Evolutionary conservation across 2,888 invertebrate genomes (phyloP).

Genomic region (Tortrix viridana): DNA sequence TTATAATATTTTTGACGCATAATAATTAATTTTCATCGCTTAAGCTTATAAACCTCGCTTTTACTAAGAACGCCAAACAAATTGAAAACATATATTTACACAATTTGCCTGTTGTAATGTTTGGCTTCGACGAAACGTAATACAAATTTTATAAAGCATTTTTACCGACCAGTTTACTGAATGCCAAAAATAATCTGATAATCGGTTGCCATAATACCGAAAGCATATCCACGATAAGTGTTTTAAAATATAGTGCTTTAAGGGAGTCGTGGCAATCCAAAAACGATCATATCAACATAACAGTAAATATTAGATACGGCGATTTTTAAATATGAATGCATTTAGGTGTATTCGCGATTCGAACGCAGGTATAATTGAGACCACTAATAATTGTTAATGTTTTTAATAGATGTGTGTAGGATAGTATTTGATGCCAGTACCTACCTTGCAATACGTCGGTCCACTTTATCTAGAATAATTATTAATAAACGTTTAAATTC

Average conservation of each 20-base stretch:
- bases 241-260: conserved; percentile 27
- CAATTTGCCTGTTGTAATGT: conserved; percentile 9
- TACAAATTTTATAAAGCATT: conserved; percentile 33
- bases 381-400: conserved; percentile 53
- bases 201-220: conserved; percentile 12
- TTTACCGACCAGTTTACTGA: conserved; percentile 11
- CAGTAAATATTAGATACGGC: conserved; percentile 41
- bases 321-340: conserved; percentile 54
- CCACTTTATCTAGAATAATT: conserved; percentile 18
- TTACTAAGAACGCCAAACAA: conserved; percentile 4
- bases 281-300: conserved; percentile 57
- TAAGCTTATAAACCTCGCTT: conserved; percentile 12
- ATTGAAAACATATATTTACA: conserved; percentile 2
- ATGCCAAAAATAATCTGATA: conserved; percentile 19
- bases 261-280: conserved; percentile 57
- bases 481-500: conserved; percentile 2
- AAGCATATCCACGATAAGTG: conserved; percentile 25
- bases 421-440: conserved; percentile 59
- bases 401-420: conserved; percentile 60
- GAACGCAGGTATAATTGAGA: conserved; percentile 69
- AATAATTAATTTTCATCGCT: conserved; percentile 18
- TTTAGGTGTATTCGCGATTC: conserved; percentile 56
- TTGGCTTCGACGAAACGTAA: conserved; percentile 17
- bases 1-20: conserved; percentile 22
- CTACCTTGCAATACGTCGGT: conserved; percentile 46